Evolutionary conservation across 2,888 invertebrate genomes (phyloP).

Genomic region (Rotaria macrura): DNA sequence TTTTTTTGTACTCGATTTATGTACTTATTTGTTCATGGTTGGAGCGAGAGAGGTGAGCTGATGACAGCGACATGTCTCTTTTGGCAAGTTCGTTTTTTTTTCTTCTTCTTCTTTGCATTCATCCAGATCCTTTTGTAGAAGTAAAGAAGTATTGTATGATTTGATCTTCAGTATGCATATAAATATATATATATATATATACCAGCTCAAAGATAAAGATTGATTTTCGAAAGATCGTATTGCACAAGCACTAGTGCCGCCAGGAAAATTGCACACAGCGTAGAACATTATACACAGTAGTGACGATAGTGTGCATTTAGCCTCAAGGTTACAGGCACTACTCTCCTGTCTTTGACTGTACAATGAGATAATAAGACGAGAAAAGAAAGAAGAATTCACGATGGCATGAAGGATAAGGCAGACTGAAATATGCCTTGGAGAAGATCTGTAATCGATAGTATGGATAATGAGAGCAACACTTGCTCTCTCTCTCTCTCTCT

Average conservation of each 20-base stretch:
- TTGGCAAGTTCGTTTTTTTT: not conserved
- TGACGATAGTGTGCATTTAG: not conserved
- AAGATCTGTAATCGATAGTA: constrained; percentile 8
- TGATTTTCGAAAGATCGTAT: not conserved
- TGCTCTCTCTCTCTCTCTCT: not conserved
- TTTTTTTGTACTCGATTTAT: not conserved
- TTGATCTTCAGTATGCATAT: not conserved
- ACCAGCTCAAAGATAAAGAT: not conserved
- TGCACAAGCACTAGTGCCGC: not conserved
- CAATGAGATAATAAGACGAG: not conserved
- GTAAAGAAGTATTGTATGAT: not conserved
- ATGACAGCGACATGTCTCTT: not conserved
- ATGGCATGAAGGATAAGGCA: not conserved
- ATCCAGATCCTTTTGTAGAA: not conserved
- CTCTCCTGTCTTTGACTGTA: not conserved
- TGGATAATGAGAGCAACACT: not conserved
- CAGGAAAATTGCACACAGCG: not conserved
- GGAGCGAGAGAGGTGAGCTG: not conserved
- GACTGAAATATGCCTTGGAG: not conserved
- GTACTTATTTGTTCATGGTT: not conserved
- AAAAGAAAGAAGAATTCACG: not conserved
- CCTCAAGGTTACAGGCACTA: not conserved
- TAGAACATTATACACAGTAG: not conserved
- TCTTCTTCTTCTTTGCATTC: not conserved
- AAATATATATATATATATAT: too few relatives aligned